A percentile compares a stretch with the other conserved stretches of the same genome.
Evolutionary conservation across 2,113 vertebrate species (phyloP).

Genomic region (Labeo catla): DNA sequence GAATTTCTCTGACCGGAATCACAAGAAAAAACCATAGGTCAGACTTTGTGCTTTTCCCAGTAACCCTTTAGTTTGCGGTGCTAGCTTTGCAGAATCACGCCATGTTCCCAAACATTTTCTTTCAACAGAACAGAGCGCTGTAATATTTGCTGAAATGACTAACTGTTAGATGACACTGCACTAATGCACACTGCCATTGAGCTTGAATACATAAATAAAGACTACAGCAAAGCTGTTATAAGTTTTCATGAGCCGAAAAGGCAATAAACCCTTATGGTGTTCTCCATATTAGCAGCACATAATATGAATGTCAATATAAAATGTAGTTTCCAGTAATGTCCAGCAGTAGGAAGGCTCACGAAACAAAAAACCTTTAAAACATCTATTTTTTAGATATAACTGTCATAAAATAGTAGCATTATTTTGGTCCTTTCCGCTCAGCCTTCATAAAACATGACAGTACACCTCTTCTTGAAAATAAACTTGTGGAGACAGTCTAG

Average conservation of each 20-base stretch:
- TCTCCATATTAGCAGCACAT: not conserved
- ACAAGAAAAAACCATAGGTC: slow-evolving; percentile 56
- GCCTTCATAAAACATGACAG: not conserved
- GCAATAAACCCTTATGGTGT: not conserved
- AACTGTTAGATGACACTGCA: slow-evolving; percentile 5
- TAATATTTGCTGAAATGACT: not conserved
- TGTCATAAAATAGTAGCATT: not conserved
- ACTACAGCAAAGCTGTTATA: not conserved
- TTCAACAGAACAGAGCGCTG: slow-evolving; percentile 33
- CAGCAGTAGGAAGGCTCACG: not conserved
- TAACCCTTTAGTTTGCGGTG: slow-evolving; percentile 48
- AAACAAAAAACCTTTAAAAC: not conserved
- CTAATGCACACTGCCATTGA: slow-evolving; percentile 11
- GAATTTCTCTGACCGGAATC: slow-evolving; percentile 51
- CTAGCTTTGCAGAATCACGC: slow-evolving; percentile 50
- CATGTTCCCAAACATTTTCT: slow-evolving; percentile 49
- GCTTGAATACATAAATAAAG: slow-evolving; percentile 10
- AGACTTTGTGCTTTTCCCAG: slow-evolving; percentile 56
- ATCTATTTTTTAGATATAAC: not conserved
- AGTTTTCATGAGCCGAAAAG: slow-evolving; percentile 17
- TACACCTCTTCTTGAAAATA: not conserved
- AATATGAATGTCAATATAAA: not conserved
- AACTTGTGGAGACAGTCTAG: slow-evolving; percentile 14
- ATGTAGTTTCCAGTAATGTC: not conserved
- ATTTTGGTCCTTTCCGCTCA: not conserved